Evolutionary conservation across 2,113 vertebrate genomes (phyloP).

Genomic region (Eulacestoma nigropectus): DNA sequence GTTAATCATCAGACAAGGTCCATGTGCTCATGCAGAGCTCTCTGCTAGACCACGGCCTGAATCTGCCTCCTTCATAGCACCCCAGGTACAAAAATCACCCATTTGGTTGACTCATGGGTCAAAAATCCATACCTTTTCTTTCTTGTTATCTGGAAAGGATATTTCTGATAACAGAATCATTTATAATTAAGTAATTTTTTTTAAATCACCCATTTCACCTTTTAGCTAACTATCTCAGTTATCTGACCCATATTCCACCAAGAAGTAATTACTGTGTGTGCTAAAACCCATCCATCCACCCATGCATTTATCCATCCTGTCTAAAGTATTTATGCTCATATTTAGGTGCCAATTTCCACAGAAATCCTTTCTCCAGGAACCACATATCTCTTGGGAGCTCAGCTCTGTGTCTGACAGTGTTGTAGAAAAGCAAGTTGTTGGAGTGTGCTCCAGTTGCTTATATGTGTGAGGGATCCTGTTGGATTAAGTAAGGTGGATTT

Average conservation of each 20-base stretch:
- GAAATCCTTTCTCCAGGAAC: not conserved
- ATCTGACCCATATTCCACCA: not conserved
- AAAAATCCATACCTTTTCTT: not conserved
- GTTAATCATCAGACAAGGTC: not conserved
- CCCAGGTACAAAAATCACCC: not conserved
- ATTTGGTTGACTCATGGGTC: not conserved
- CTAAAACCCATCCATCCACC: not conserved
- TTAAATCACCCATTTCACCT: not conserved
- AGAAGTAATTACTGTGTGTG: not conserved
- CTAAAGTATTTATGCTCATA: not conserved
- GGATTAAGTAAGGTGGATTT: not conserved
- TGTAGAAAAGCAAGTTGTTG: not conserved
- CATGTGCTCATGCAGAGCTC: not conserved
- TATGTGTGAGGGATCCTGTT: not conserved
- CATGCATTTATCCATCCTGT: not conserved
- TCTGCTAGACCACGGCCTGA: not conserved
- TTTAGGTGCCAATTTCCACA: not conserved
- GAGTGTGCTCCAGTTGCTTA: not conserved
- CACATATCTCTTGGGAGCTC: not conserved
- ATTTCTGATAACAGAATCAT: not conserved
- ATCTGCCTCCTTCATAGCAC: not conserved
- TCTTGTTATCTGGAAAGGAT: not conserved
- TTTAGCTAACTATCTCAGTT: not conserved
- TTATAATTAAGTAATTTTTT: not conserved
- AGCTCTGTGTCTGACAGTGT: not conserved